phyloP scores from a whole-genome alignment of 2,113 vertebrate genomes.

The Pogona vitticeps region DNA sequence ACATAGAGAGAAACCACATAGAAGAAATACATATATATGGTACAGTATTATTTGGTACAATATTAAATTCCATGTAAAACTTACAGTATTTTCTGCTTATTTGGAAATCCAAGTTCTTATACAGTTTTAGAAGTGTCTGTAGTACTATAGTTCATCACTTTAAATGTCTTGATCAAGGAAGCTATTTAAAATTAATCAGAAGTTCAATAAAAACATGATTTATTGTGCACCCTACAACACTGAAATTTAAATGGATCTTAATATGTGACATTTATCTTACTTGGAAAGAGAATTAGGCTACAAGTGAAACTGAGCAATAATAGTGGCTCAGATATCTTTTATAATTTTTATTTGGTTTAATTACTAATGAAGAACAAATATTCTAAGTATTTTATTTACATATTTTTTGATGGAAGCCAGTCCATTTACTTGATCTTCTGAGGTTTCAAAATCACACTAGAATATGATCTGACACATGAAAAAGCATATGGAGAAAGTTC shows the following conservation, averaged over 20 bases:
- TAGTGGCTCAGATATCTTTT: constrained; percentile 28
- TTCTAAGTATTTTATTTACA: neutral
- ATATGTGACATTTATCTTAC: neutral
- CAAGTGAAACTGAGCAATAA: constrained; percentile 10
- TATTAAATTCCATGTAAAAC: too few relatives aligned
- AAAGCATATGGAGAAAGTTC: constrained; percentile 86
- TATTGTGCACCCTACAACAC: neutral
- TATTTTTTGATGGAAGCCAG: neutral
- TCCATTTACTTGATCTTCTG: constrained; percentile 81
- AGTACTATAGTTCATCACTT: neutral
- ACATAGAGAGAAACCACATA: too few relatives aligned
- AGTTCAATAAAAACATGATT: neutral
- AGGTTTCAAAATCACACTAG: constrained; percentile 88
- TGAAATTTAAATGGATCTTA: constrained; percentile 1
- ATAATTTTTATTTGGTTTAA: constrained; percentile 29
- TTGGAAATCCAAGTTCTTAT: neutral
- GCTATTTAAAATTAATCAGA: neutral
- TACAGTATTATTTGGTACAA: too few relatives aligned
- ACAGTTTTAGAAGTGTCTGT: neutral
- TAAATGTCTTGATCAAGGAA: neutral
- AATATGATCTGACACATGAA: constrained; percentile 89
- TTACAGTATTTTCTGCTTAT: neutral
- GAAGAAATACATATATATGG: too few relatives aligned
- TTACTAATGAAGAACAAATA: constrained; percentile 55
- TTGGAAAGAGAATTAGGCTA: neutral